Conservation (phyloP, 2,888 invertebrate species). For the Nasonovia ribisnigri region DNA sequence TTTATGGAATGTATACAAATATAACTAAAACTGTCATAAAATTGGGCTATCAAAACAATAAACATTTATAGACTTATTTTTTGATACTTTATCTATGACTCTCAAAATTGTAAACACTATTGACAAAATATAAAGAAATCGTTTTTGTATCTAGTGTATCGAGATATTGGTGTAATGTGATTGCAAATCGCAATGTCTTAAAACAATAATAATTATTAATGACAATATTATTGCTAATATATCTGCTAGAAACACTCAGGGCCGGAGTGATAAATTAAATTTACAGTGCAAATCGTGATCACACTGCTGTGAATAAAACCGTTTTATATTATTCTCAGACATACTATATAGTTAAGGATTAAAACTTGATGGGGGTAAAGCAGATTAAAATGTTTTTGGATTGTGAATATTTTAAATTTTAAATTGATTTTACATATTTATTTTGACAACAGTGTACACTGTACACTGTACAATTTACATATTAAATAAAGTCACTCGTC, state of each 20-base stretch:
- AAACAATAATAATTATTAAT: not conserved
- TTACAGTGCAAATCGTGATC: not conserved
- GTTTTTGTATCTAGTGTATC: not conserved
- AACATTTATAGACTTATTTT: constrained; percentile 38
- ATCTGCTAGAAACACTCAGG: not conserved
- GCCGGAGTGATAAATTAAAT: not conserved
- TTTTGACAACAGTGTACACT: not conserved
- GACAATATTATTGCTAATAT: not conserved
- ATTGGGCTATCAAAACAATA: constrained; percentile 12
- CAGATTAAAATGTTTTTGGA: not conserved
- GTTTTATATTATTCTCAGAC: not conserved
- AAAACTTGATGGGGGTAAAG: not conserved
- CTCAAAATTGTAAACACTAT: not conserved
- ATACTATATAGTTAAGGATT: not conserved
- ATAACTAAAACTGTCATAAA: constrained; percentile 12
- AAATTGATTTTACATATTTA: not conserved
- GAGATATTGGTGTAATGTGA: not conserved
- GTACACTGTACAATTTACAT: not conserved
- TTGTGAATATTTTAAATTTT: not conserved
- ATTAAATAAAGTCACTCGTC: not conserved
- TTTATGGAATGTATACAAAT: not conserved
- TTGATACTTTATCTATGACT: not conserved
- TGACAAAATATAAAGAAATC: not conserved
- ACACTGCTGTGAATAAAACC: not conserved
- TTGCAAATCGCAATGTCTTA: not conserved